Percentiles rank a stretch among this genome's conserved stretches.
These are phyloP conservation scores for Microcebus griseorufus DNA, from an alignment of 2,113 vertebrate species.

Conservation along the genomic window DNA sequence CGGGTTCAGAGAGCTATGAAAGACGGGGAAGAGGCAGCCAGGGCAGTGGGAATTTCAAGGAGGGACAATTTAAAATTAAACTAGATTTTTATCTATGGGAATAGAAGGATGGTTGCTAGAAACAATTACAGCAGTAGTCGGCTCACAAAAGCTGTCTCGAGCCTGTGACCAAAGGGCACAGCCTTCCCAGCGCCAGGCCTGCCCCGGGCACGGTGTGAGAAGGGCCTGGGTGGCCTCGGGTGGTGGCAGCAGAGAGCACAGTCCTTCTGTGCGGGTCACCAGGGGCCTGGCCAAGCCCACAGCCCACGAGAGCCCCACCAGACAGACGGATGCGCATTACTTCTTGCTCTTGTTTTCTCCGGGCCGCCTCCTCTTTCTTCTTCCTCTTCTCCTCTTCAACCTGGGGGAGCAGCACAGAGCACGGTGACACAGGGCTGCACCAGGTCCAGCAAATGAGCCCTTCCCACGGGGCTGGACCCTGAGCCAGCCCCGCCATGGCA, in stretches of 20 bases:
- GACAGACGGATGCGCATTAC: slow-evolving; percentile 73
- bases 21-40: fast-evolving
- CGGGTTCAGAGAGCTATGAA: no score
- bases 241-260: background rate
- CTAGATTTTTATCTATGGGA: no score
- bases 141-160: background rate
- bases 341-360: slow-evolving; percentile 94
- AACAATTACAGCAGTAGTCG: background rate
- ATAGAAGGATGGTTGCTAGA: background rate
- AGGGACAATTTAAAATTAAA: no score
- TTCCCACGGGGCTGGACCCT: background rate
- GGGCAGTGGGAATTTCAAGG: background rate
- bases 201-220: background rate
- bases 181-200: background rate
- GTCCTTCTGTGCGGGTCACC: background rate
- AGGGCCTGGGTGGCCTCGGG: background rate
- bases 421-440: fast-evolving
- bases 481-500: fast-evolving
- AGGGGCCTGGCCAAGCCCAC: background rate
- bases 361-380: slow-evolving; percentile 94
- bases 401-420: slow-evolving; percentile 75
- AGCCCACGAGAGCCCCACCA: fast-evolving
- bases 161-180: no score
- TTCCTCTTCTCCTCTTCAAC: slow-evolving; percentile 93
- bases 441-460: background rate